Percentiles rank a stretch among this genome's conserved stretches.
Evolutionary conservation across 2,113 vertebrate species (phyloP).

Genomic region (Myxocyprinus asiaticus): DNA sequence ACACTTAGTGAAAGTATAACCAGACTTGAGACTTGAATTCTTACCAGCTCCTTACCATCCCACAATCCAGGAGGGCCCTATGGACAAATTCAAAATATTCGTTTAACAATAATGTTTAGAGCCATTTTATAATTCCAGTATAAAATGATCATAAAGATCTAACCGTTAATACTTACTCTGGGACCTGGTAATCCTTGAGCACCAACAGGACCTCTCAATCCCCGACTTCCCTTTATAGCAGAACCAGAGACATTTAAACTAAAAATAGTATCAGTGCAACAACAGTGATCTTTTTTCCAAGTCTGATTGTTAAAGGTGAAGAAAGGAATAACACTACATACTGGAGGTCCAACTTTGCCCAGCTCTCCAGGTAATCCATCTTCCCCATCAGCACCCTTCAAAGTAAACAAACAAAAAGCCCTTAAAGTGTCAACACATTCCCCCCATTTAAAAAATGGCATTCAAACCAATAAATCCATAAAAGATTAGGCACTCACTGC

Average conservation of each 20-base stretch:
- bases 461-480: background rate
- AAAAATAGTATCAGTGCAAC: background rate
- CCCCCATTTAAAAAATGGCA: background rate
- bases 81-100: background rate
- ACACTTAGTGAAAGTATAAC: background rate
- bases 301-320: background rate
- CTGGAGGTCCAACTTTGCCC: conserved; percentile 83
- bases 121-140: background rate
- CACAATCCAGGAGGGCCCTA: conserved; percentile 75
- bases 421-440: background rate
- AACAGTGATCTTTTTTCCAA: background rate
- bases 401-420: conserved; percentile 3
- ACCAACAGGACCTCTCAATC: conserved; percentile 83
- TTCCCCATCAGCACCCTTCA: conserved; percentile 86
- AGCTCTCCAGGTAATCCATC: conserved; percentile 92
- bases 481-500: conserved; percentile 79
- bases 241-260: background rate
- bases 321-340: conserved; percentile 72
- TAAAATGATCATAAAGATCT: background rate
- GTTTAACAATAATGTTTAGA: background rate
- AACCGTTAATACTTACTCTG: conserved; percentile 73
- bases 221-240: conserved; percentile 80
- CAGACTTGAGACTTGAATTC: conserved; percentile 40
- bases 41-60: conserved; percentile 74
- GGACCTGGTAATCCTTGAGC: conserved; percentile 82